Percentiles rank a stretch among this genome's conserved stretches.
These are phyloP conservation scores for Melipona beecheii DNA, from an alignment of 2,888 invertebrate genomes.

Conservation along the genomic window DNA sequence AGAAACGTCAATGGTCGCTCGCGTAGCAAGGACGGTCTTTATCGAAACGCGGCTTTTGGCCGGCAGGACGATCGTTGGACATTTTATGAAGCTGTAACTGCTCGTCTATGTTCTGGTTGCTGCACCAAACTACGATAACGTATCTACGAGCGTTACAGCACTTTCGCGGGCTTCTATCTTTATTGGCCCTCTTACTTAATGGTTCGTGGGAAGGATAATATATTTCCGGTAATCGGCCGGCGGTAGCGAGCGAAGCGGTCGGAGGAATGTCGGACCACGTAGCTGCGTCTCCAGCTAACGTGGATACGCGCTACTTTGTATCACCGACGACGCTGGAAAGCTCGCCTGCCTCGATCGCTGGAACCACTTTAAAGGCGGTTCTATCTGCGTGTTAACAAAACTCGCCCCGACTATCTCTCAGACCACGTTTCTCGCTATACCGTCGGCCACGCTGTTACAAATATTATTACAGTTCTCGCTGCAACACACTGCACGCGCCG, in stretches of 20 bases:
- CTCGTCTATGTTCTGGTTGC: constrained; percentile 38
- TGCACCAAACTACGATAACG: constrained; percentile 58
- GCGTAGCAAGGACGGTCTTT: constrained; percentile 20
- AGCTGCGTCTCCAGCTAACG: neutral
- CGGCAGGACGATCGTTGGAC: constrained; percentile 43
- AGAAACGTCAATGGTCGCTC: neutral
- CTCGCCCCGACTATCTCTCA: neutral
- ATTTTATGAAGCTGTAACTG: constrained; percentile 63
- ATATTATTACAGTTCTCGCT: neutral
- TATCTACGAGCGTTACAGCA: constrained; percentile 49
- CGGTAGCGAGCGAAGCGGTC: constrained; percentile 35
- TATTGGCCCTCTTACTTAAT: constrained; percentile 52
- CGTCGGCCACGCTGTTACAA: neutral
- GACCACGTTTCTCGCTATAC: neutral
- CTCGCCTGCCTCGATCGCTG: constrained; percentile 5
- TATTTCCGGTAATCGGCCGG: constrained; percentile 47
- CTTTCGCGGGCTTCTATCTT: constrained; percentile 48
- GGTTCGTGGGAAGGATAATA: constrained; percentile 46
- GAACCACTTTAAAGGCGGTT: constrained; percentile 17
- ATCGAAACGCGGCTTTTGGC: constrained; percentile 9
- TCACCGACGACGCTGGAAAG: constrained; percentile 3
- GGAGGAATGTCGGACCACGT: constrained; percentile 30
- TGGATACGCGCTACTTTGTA: constrained; percentile 9
- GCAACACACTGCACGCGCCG: neutral
- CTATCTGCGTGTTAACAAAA: neutral